These are phyloP conservation scores for Euura saliciscinereae DNA, from an alignment of 1,140 invertebrate genomes.

Conservation along the genomic window DNA sequence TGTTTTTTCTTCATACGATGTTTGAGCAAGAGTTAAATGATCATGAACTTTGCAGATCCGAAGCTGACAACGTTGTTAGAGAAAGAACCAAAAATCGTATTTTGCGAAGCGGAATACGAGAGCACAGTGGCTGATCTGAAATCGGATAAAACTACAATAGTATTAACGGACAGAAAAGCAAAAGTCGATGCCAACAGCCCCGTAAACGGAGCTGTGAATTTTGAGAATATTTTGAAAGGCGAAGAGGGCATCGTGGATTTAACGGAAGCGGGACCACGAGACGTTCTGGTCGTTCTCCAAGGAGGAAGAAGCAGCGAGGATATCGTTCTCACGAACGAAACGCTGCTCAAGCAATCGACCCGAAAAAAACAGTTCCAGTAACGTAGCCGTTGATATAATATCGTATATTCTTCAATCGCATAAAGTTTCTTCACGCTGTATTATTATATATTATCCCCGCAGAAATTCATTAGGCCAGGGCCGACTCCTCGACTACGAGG, in stretches of 20 bases:
- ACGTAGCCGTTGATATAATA: not conserved
- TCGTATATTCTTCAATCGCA: too few relatives aligned
- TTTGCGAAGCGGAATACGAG: not conserved
- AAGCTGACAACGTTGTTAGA: not conserved
- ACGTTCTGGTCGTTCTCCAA: not conserved
- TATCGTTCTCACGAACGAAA: not conserved
- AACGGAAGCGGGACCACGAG: not conserved
- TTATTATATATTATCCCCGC: not conserved
- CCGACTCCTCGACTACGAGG: not conserved
- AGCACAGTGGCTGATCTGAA: not conserved
- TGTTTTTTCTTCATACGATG: too few relatives aligned
- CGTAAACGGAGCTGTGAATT: not conserved
- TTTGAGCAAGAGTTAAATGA: too few relatives aligned
- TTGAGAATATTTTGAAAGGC: not conserved
- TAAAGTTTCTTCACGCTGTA: not conserved
- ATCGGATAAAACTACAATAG: not conserved
- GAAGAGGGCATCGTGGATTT: not conserved
- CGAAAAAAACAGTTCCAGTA: slow-evolving; percentile 4
- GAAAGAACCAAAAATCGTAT: not conserved
- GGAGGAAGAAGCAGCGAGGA: not conserved
- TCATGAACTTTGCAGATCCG: not conserved
- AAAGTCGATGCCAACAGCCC: not conserved
- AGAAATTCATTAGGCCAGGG: not conserved
- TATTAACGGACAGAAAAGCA: slow-evolving; percentile 3
- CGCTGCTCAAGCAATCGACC: not conserved